phyloP scores from a whole-genome alignment of 1,140 invertebrate genomes.

The Nephotettix cincticeps region DNA sequence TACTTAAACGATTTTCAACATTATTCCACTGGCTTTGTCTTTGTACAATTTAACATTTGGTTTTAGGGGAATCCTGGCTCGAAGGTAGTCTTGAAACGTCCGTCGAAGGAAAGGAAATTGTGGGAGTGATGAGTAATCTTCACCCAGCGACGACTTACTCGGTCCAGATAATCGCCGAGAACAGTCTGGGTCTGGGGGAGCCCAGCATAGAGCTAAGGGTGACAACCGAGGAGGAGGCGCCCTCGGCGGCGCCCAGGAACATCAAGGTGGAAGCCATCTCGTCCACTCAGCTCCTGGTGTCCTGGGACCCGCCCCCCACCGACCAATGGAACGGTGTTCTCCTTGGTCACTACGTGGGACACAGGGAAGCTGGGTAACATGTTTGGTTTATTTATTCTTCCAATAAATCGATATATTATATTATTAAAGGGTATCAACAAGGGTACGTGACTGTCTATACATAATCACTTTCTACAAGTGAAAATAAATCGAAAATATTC shows the following conservation, averaged over 20 bases:
- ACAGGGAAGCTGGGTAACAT: conserved; percentile 45
- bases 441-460: too few species aligned
- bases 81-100: conserved; percentile 20
- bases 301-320: conserved; percentile 46
- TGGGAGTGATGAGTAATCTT: conserved; percentile 46
- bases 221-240: conserved; percentile 54
- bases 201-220: conserved; percentile 47
- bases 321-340: conserved; percentile 54
- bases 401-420: too few species aligned
- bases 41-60: too few species aligned
- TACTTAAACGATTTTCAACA: too few species aligned
- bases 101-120: conserved; percentile 43
- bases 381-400: too few species aligned
- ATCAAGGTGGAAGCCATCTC: conserved; percentile 40
- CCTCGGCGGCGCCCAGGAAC: conserved; percentile 51
- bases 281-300: conserved; percentile 39
- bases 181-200: conserved; percentile 50
- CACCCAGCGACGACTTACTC: conserved; percentile 53
- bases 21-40: too few species aligned
- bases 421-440: too few species aligned
- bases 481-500: too few species aligned
- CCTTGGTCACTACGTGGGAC: conserved; percentile 57
- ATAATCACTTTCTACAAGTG: too few species aligned
- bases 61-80: conserved; percentile 8
- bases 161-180: conserved; percentile 53